Percentiles rank a stretch among this genome's conserved stretches.
These are phyloP conservation scores for Chelonia mydas DNA, from an alignment of 2,797 vertebrate species.

Conservation along the genomic window DNA sequence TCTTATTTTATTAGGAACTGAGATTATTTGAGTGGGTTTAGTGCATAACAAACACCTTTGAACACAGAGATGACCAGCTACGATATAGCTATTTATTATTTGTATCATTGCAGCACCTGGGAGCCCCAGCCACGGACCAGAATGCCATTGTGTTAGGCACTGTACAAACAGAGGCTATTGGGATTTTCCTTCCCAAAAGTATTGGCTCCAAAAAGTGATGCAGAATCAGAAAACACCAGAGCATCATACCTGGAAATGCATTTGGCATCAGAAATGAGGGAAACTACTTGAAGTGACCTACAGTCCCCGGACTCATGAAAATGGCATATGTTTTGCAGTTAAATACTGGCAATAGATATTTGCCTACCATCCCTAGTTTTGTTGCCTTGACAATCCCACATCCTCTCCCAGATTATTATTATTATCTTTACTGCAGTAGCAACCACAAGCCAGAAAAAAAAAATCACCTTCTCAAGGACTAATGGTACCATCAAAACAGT, in stretches of 20 bases:
- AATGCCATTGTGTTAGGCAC: background rate
- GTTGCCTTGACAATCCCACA: background rate
- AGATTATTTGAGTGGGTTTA: background rate
- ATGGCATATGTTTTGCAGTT: background rate
- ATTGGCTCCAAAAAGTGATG: conserved; percentile 1
- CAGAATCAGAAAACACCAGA: background rate
- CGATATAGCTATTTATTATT: background rate
- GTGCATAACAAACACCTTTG: background rate
- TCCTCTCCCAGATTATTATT: background rate
- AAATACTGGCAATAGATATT: background rate
- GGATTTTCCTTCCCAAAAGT: background rate
- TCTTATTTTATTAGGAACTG: background rate
- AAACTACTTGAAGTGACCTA: background rate
- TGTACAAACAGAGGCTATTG: background rate
- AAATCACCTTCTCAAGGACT: background rate
- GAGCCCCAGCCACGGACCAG: background rate
- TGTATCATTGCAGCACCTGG: background rate
- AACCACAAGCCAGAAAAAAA: background rate
- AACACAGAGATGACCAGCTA: background rate
- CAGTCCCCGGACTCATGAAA: background rate
- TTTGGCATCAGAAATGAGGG: background rate
- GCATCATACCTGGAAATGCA: conserved; percentile 24
- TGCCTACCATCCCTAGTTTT: background rate
- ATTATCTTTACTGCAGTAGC: background rate
- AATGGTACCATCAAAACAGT: background rate